A percentile compares a stretch with the other conserved stretches of the same genome.
Conservation (phyloP, 2,797 vertebrate species). For the Microctenopoma lineatum region DNA sequence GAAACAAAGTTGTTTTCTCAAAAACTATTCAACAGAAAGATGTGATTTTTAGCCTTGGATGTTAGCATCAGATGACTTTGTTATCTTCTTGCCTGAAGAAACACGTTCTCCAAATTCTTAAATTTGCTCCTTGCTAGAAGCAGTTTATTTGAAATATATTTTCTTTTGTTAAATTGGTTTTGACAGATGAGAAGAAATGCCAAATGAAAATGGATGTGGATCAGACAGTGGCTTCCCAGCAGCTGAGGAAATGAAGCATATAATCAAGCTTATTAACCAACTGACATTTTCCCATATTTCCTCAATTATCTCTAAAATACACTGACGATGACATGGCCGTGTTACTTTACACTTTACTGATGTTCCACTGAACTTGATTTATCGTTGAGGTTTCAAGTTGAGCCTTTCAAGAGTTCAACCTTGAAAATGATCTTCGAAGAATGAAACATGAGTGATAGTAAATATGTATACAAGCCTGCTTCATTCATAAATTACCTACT, state of each 20-base stretch:
- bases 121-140: constrained; percentile 16
- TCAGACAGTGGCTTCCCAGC: constrained; percentile 44
- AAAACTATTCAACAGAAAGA: constrained; percentile 37
- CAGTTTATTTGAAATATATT: constrained; percentile 13
- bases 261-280: constrained; percentile 53
- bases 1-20: constrained; percentile 42
- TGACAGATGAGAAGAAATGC: constrained; percentile 34
- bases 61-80: not conserved
- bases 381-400: not conserved
- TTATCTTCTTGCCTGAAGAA: not conserved
- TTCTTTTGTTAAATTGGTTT: constrained; percentile 35
- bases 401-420: not conserved
- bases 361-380: not conserved
- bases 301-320: constrained; percentile 40
- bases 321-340: constrained; percentile 3
- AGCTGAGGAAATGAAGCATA: constrained; percentile 43
- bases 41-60: constrained; percentile 5
- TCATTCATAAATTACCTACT: not conserved
- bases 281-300: constrained; percentile 49
- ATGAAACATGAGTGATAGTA: not conserved
- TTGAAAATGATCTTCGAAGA: not conserved
- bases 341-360: constrained; percentile 3
- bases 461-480: not conserved
- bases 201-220: constrained; percentile 40
- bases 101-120: constrained; percentile 8